phyloP scores from a whole-genome alignment of 2,797 vertebrate genomes.

The Mionectes olivaceus region DNA sequence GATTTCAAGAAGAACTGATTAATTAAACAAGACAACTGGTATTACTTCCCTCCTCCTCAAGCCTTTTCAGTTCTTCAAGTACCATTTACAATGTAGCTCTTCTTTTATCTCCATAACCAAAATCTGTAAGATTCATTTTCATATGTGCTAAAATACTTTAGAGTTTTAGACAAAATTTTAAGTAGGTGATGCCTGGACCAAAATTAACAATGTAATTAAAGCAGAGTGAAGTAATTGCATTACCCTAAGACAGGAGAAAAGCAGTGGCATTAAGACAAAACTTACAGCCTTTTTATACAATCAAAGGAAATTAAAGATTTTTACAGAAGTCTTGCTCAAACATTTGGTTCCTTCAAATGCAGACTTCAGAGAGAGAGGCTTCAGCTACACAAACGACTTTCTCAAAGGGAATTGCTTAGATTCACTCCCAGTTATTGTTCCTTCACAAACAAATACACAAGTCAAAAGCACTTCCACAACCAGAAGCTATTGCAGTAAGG shows the following conservation, averaged over 20 bases:
- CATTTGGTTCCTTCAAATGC: not conserved
- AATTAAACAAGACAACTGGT: not conserved
- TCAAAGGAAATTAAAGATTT: not conserved
- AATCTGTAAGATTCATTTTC: not conserved
- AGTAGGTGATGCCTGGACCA: not conserved
- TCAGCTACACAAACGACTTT: not conserved
- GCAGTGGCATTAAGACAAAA: not conserved
- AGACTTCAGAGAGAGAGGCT: not conserved
- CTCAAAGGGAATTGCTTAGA: not conserved
- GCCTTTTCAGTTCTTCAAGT: not conserved
- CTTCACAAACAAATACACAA: not conserved
- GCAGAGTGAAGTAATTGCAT: not conserved
- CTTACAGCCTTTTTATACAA: not conserved
- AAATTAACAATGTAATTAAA: not conserved
- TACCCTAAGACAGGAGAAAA: not conserved
- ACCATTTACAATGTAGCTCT: not conserved
- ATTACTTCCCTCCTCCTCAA: not conserved
- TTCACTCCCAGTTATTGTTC: not conserved
- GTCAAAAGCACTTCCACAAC: slow-evolving; percentile 11
- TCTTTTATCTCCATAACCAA: not conserved
- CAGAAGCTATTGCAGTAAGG: not conserved
- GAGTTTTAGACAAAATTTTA: not conserved
- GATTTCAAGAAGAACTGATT: not conserved
- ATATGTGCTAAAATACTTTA: not conserved
- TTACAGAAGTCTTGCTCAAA: not conserved